These are phyloP conservation scores for Eulemur rufifrons DNA, from an alignment of 2,113 vertebrate genomes.

Conservation along the genomic window DNA sequence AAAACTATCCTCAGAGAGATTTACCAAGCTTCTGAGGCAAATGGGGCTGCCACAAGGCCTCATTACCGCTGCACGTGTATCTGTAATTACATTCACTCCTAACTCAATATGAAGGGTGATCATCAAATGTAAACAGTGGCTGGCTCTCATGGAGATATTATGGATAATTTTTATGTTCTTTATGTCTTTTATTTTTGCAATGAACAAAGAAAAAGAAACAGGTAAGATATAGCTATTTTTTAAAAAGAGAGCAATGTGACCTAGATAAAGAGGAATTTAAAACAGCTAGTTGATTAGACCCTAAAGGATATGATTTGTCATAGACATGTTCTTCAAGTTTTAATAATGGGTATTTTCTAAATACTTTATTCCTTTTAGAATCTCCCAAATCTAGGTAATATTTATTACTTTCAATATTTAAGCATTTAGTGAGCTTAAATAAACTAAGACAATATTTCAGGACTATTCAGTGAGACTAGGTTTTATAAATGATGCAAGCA, in stretches of 20 bases:
- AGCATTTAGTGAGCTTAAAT: conserved; percentile 29
- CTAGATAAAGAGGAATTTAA: conserved; percentile 66
- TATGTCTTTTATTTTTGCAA: background rate
- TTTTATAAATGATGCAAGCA: background rate
- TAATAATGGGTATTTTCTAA: conserved; percentile 60
- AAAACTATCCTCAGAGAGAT: background rate
- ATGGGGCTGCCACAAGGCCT: fast-evolving
- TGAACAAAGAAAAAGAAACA: background rate
- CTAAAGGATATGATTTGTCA: conserved; percentile 59
- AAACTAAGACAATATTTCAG: background rate
- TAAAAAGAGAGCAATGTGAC: conserved; percentile 43
- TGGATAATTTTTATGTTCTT: background rate
- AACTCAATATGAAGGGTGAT: fast-evolving
- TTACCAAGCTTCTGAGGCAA: background rate
- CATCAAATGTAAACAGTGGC: background rate
- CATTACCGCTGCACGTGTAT: fast-evolving
- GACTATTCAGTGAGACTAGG: background rate
- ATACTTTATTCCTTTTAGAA: conserved; percentile 46
- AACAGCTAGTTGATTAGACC: conserved; percentile 8
- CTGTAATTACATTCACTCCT: background rate
- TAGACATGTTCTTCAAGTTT: background rate
- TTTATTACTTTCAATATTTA: conserved; percentile 50
- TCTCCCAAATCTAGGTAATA: background rate
- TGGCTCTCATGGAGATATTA: background rate
- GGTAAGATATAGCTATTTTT: conserved; percentile 42